Evolutionary conservation across 1,140 invertebrate genomes (phyloP).

Genomic region (Formica selysi): DNA sequence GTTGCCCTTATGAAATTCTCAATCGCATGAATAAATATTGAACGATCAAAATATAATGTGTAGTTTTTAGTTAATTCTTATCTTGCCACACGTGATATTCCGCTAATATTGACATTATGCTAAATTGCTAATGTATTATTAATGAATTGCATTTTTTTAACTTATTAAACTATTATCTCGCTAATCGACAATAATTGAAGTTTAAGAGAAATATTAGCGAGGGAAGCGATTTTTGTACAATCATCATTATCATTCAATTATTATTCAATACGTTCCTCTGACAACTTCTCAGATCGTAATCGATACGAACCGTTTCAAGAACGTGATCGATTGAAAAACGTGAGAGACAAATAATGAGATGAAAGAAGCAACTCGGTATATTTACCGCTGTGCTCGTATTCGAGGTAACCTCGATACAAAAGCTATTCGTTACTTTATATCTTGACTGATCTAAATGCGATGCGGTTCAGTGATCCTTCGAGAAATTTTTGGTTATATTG

Average conservation of each 20-base stretch:
- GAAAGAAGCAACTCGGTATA: constrained; percentile 10
- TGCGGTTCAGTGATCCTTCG: neutral
- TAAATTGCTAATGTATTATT: constrained; percentile 1
- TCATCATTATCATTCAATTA: constrained; percentile 37
- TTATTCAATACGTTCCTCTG: neutral
- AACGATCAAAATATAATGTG: constrained; percentile 16
- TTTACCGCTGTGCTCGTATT: constrained; percentile 12
- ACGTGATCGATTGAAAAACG: constrained; percentile 26
- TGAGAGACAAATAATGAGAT: constrained; percentile 37
- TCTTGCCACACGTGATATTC: neutral
- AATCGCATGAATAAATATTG: constrained; percentile 22
- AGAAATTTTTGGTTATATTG: constrained; percentile 17
- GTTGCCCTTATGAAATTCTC: constrained; percentile 24
- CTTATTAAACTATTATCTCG: neutral
- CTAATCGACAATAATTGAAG: neutral
- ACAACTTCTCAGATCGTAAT: constrained; percentile 11
- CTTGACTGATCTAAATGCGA: constrained; percentile 25
- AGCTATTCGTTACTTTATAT: constrained; percentile 30
- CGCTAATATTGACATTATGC: neutral
- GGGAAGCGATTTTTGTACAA: neutral
- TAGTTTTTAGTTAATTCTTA: neutral
- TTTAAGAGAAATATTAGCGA: constrained; percentile 18
- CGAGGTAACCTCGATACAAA: constrained; percentile 31
- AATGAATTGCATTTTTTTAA: neutral
- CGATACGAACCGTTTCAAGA: constrained; percentile 9